Evolutionary conservation across 1,140 invertebrate species (phyloP), one percentile per base, ranked within the genome.

Genomic region (Atopsyche davidsoni): DNA sequence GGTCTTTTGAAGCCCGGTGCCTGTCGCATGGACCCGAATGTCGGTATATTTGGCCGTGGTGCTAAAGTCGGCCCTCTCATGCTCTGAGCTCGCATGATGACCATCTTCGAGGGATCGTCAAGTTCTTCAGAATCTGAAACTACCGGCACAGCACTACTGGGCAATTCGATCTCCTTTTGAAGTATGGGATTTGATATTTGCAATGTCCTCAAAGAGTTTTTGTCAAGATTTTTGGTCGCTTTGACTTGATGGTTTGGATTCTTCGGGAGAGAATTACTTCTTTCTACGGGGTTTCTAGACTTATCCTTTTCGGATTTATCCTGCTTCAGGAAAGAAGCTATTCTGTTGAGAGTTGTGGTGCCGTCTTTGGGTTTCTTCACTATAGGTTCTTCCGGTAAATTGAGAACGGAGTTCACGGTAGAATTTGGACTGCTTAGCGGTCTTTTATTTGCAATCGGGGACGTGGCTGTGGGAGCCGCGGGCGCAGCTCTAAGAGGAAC

Each of bases 181-280:
- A 78, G 77, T 58, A 91, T 89, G 0, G 89, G 87, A 62, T 80
- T 76, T 0, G 88, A 92, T 58, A 92, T 92, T 62, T 89, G 80
- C 21, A 91, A 61, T 34, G 79, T 83, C n/a, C 85, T 73, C 22
- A 91, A 60, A 0, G 78, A 75, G 6, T 82, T 79, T 53, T 83
- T 81, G 58, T 89, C 83, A 0, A 83, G 67, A 2, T 77, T 69
- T 56, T 85, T 85, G 21, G 75, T 75, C 23, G 79, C 71, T 62
- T 81, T 83, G 0, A 76, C 60, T 60, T 78, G 72, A 50, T 73
- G 71, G 36, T 77, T 73, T 13, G 73, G 72, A 45, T 74, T 80
- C 28, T 79, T 77, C 0, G 79, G 75, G 11, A 81, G 58, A 0
- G 79, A 76, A 53, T 77, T 76, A 34, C 75, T 78, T 36, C 73